Percentiles rank a stretch among this genome's conserved stretches.
phyloP scores from a whole-genome alignment of 2,888 invertebrate genomes.

The Suillia variegata region DNA sequence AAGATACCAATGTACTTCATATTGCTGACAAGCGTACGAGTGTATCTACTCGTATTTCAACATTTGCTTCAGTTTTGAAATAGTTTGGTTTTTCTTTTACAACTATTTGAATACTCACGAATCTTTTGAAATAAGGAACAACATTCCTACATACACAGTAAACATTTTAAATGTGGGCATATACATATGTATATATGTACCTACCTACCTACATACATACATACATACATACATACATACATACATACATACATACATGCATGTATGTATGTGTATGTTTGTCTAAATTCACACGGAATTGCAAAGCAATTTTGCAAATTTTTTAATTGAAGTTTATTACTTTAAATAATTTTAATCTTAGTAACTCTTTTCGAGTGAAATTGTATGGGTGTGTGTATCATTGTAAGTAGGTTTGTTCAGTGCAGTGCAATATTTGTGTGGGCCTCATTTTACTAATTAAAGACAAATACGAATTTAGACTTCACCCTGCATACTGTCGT shows the following conservation, averaged over 20 bases:
- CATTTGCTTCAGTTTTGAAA: background rate
- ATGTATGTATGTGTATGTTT: background rate
- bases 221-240: background rate
- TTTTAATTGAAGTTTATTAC: no score
- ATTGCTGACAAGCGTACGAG: no score
- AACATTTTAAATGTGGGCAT: background rate
- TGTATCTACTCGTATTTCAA: background rate
- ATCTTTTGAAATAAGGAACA: background rate
- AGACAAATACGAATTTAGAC: no score
- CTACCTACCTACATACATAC: background rate
- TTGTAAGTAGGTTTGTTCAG: no score
- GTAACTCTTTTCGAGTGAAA: no score
- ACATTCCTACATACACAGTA: no score
- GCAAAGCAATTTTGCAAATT: background rate
- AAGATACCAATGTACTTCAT: no score
- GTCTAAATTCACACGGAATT: background rate
- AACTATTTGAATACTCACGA: background rate
- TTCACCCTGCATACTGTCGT: no score
- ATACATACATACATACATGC: background rate
- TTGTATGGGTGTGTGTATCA: no score
- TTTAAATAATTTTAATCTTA: no score
- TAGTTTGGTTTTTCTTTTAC: background rate
- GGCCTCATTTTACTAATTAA: no score
- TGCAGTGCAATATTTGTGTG: no score
- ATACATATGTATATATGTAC: background rate